Conservation (phyloP, 2,888 invertebrate species). For the Elaeidobius kamerunicus region DNA sequence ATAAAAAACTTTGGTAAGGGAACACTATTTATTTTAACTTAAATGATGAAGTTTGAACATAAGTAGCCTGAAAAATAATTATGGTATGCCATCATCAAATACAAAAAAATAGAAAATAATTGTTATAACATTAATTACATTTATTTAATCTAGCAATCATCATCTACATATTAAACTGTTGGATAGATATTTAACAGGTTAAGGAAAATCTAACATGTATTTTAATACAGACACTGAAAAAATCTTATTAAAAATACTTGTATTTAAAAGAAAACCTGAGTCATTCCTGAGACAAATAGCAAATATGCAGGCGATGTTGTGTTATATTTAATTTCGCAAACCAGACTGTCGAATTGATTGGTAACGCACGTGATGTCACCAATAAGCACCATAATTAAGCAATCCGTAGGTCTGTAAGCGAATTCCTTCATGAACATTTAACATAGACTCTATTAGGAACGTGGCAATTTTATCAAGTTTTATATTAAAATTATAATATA, state of each 20-base stretch:
- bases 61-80: constrained; percentile 20
- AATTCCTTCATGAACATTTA: constrained; percentile 17
- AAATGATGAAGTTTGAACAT: constrained; percentile 46
- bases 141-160: constrained; percentile 24
- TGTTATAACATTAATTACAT: constrained; percentile 17
- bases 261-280: constrained; percentile 46
- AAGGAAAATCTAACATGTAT: constrained; percentile 7
- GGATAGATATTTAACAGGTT: neutral
- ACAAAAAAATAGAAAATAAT: constrained; percentile 14
- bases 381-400: constrained; percentile 21
- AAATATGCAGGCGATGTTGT: constrained; percentile 40
- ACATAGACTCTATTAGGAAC: constrained; percentile 23
- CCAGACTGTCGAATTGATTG: constrained; percentile 27
- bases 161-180: constrained; percentile 23
- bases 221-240: neutral
- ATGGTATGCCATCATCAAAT: constrained; percentile 28
- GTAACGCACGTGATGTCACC: constrained; percentile 14
- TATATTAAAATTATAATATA: constrained; percentile 4
- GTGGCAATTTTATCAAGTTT: constrained; percentile 18
- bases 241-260: constrained; percentile 12
- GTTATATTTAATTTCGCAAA: constrained; percentile 16
- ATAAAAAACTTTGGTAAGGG: constrained; percentile 41
- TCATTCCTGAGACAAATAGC: constrained; percentile 49
- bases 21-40: constrained; percentile 53
- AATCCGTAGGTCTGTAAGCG: constrained; percentile 19